phyloP scores from a whole-genome alignment of 2,888 invertebrate genomes.

The Aphodius sticticus region DNA sequence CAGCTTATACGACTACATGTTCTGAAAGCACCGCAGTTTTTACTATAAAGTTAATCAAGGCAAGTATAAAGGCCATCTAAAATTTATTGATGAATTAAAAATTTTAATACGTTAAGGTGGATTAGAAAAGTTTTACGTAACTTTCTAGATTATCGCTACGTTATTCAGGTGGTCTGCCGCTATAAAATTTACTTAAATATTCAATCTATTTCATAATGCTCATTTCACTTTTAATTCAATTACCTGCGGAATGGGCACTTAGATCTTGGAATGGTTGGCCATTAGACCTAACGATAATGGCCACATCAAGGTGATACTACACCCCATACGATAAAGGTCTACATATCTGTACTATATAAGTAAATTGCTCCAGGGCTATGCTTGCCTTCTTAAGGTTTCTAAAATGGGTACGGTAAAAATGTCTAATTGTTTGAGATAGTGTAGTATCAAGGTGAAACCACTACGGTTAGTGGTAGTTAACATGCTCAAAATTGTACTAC shows the following conservation, averaged over 20 bases:
- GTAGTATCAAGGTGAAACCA: too few relatives aligned
- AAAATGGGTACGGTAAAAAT: too few relatives aligned
- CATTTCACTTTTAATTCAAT: slow-evolving; percentile 4
- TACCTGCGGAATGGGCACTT: neutral
- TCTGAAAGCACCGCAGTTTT: too few relatives aligned
- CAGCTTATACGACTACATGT: too few relatives aligned
- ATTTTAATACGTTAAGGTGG: neutral
- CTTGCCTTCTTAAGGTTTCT: neutral
- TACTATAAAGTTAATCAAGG: too few relatives aligned
- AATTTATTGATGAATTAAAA: neutral
- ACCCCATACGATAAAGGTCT: neutral
- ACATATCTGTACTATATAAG: neutral
- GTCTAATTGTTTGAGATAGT: too few relatives aligned
- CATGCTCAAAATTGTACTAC: too few relatives aligned
- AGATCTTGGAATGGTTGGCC: neutral
- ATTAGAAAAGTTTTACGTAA: neutral
- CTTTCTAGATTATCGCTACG: neutral
- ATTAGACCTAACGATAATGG: neutral
- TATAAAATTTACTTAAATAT: neutral
- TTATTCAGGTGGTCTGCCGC: neutral
- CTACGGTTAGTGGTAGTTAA: too few relatives aligned
- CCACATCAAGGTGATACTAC: neutral
- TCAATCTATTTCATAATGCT: neutral
- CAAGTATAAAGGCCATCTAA: neutral
- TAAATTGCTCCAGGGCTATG: neutral